Percentiles rank a stretch among this genome's conserved stretches.
Conservation (phyloP, 2,888 invertebrate species). For the Trichopoda pennipes region DNA sequence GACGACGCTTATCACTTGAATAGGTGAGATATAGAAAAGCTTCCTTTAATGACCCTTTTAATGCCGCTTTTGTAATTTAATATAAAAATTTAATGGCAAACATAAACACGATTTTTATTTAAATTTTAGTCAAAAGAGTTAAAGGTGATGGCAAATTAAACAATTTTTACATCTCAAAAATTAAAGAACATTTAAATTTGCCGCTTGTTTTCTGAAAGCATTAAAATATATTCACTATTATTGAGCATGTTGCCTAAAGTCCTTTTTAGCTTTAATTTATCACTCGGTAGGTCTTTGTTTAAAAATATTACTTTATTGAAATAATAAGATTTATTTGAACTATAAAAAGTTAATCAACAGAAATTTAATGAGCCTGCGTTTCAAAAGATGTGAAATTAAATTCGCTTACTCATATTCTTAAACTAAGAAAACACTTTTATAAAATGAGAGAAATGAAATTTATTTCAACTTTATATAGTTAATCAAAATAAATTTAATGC, state of each 20-base stretch:
- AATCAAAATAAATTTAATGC: no score
- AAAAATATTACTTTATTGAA: neutral
- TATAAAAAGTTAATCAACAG: neutral
- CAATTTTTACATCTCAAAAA: slow-evolving; percentile 3
- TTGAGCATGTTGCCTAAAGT: neutral
- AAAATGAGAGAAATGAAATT: no score
- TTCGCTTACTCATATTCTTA: no score
- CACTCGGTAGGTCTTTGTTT: no score
- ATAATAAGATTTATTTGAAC: neutral
- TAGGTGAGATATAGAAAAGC: neutral
- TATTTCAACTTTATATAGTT: no score
- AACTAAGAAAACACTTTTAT: no score
- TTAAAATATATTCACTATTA: no score
- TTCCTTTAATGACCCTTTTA: slow-evolving; percentile 22
- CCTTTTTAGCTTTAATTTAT: neutral
- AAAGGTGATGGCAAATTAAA: neutral
- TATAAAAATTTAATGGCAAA: slow-evolving; percentile 5
- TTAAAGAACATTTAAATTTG: neutral
- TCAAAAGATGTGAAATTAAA: no score
- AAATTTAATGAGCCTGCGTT: neutral
- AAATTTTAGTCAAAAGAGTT: neutral
- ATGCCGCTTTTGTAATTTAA: neutral
- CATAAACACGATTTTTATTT: slow-evolving; percentile 16
- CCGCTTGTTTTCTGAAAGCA: neutral
- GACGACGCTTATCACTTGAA: neutral